Conservation (phyloP, 2,113 vertebrate species). For the Pseudorhombus dupliciocellatus region DNA sequence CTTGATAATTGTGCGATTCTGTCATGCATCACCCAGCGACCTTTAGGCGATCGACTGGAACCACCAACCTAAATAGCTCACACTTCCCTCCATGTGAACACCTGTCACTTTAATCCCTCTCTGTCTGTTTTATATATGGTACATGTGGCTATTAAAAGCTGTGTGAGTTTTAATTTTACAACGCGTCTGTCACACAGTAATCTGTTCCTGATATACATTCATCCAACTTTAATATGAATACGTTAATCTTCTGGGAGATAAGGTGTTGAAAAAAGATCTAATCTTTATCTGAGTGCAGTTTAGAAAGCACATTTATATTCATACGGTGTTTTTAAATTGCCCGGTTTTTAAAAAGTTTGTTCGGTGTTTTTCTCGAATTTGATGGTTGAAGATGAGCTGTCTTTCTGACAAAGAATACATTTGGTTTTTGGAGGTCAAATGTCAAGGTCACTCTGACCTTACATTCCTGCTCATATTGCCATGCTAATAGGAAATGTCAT, state of each 20-base stretch:
- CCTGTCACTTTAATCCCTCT: constrained; percentile 18
- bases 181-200: not conserved
- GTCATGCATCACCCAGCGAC: constrained; percentile 47
- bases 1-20: constrained; percentile 48
- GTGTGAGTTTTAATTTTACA: constrained; percentile 2
- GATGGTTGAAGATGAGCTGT: too few species aligned
- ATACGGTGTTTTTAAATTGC: not conserved
- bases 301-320: not conserved
- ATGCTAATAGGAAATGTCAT: too few species aligned
- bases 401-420: too few species aligned
- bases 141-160: not conserved
- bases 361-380: too few species aligned
- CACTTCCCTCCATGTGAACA: constrained; percentile 9
- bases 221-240: too few species aligned
- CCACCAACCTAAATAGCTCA: not conserved
- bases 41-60: constrained; percentile 36
- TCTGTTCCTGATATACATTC: not conserved
- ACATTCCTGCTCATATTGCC: too few species aligned
- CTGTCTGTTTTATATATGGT: not conserved
- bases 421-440: too few species aligned
- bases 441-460: too few species aligned
- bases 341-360: too few species aligned
- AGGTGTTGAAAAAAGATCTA: not conserved
- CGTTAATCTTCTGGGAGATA: not conserved
- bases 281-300: not conserved